phyloP scores from a whole-genome alignment of 2,888 invertebrate genomes.

The Branchellion lobata region DNA sequence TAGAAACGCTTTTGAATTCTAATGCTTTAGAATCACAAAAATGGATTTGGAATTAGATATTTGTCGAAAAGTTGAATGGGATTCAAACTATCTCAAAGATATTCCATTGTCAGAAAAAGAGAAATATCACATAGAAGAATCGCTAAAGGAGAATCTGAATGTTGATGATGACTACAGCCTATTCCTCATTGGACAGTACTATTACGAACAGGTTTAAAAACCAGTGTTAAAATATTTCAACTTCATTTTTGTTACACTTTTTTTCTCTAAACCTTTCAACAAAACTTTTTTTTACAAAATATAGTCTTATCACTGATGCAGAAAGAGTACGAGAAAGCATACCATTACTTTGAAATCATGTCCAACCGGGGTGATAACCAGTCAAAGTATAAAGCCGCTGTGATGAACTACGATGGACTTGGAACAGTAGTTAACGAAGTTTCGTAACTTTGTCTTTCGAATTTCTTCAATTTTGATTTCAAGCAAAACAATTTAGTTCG shows the following conservation, averaged over 20 bases:
- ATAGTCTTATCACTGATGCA: too few relatives aligned
- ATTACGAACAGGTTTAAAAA: constrained; percentile 30
- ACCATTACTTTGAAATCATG: constrained; percentile 58
- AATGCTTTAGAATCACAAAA: neutral
- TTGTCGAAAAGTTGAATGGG: constrained; percentile 33
- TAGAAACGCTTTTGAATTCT: neutral
- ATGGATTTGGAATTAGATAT: constrained; percentile 36
- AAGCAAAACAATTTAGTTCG: neutral
- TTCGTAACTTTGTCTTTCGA: constrained; percentile 45
- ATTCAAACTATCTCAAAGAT: constrained; percentile 15
- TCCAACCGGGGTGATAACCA: constrained; percentile 58
- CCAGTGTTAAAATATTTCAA: neutral
- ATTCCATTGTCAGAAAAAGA: constrained; percentile 23
- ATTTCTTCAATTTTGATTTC: constrained; percentile 18
- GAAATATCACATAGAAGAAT: constrained; percentile 23
- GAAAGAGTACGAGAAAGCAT: constrained; percentile 58
- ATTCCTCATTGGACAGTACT: constrained; percentile 28
- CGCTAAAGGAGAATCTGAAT: constrained; percentile 19
- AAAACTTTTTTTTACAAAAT: too few relatives aligned
- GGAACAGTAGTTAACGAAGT: constrained; percentile 57
- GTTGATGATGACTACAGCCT: constrained; percentile 37
- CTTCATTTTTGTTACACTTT: too few relatives aligned
- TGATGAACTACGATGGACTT: constrained; percentile 61
- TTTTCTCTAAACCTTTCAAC: too few relatives aligned
- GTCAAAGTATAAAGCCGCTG: constrained; percentile 59